Conservation (phyloP, 2,797 vertebrate genomes). For the Microcaecilia unicolor region DNA sequence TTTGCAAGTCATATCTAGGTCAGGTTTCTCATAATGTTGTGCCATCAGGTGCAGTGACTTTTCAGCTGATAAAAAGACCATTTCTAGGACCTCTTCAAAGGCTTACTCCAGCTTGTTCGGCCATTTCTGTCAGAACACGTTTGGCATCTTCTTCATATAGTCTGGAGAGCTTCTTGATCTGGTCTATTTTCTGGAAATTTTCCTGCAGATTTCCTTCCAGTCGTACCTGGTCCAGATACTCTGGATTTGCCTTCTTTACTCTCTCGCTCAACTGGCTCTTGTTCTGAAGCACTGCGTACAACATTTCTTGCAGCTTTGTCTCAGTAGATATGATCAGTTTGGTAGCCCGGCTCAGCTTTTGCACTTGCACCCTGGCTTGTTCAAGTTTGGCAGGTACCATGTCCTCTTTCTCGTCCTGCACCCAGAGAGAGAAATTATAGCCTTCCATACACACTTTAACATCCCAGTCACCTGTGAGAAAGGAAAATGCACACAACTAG, state of each 20-base stretch:
- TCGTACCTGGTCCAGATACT: constrained; percentile 2
- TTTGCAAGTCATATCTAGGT: too few relatives aligned
- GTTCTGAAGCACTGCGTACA: background rate
- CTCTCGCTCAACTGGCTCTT: constrained; percentile 4
- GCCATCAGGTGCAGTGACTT: too few relatives aligned
- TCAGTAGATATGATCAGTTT: background rate
- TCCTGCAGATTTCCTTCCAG: constrained; percentile 1
- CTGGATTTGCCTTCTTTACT: background rate
- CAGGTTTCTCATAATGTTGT: too few relatives aligned
- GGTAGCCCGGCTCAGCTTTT: constrained; percentile 8
- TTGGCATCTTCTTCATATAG: background rate
- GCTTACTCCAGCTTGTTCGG: background rate
- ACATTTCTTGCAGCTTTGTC: background rate
- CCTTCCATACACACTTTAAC: constrained; percentile 20
- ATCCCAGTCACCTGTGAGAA: constrained; percentile 11
- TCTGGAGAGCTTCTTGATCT: background rate
- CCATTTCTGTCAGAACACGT: background rate
- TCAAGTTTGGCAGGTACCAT: constrained; percentile 16
- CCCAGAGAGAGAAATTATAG: constrained; percentile 13
- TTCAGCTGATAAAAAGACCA: too few relatives aligned
- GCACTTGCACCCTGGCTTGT: constrained; percentile 7
- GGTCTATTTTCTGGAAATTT: background rate
- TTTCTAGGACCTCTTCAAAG: background rate
- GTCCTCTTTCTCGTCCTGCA: constrained; percentile 11
- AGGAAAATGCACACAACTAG: too few relatives aligned